phyloP scores from a whole-genome alignment of 2,797 vertebrate species.

The Pempheris klunzingeri region DNA sequence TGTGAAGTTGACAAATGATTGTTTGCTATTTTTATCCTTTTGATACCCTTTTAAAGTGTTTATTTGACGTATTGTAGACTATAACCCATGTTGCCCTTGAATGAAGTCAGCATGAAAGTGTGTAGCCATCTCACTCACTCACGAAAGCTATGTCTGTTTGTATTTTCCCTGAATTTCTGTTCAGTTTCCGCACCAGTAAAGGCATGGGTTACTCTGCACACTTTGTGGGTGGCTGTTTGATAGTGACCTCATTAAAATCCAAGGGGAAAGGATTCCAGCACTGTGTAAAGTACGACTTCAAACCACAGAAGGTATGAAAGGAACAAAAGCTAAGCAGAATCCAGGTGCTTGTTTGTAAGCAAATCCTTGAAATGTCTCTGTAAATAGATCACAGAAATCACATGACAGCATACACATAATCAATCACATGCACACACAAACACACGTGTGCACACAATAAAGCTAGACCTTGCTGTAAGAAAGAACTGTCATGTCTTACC shows the following conservation, averaged over 20 bases:
- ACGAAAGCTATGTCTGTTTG: constrained; percentile 35
- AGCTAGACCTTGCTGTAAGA: constrained; percentile 36
- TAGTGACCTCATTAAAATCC: constrained; percentile 97
- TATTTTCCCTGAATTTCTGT: constrained; percentile 42
- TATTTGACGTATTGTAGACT: constrained; percentile 27
- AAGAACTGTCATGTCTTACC: constrained; percentile 42
- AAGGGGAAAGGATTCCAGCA: constrained; percentile 99
- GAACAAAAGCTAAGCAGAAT: not conserved
- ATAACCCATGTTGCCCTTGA: constrained; percentile 40
- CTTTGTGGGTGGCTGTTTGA: constrained; percentile 97
- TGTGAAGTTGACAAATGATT: constrained; percentile 55
- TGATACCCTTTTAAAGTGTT: constrained; percentile 45
- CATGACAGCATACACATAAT: constrained; percentile 10
- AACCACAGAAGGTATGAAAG: constrained; percentile 95
- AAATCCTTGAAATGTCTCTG: constrained; percentile 13
- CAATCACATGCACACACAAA: constrained; percentile 21
- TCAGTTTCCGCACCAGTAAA: constrained; percentile 98
- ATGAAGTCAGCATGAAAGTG: constrained; percentile 7
- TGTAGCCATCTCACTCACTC: constrained; percentile 15
- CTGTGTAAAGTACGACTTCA: constrained; percentile 99
- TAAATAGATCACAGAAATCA: constrained; percentile 27
- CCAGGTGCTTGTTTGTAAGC: not conserved
- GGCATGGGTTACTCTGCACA: constrained; percentile 98
- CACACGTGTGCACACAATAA: constrained; percentile 18
- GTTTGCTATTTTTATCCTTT: constrained; percentile 42